Conservation (phyloP, 1,140 invertebrate genomes). For the Cotesia vestalis region DNA sequence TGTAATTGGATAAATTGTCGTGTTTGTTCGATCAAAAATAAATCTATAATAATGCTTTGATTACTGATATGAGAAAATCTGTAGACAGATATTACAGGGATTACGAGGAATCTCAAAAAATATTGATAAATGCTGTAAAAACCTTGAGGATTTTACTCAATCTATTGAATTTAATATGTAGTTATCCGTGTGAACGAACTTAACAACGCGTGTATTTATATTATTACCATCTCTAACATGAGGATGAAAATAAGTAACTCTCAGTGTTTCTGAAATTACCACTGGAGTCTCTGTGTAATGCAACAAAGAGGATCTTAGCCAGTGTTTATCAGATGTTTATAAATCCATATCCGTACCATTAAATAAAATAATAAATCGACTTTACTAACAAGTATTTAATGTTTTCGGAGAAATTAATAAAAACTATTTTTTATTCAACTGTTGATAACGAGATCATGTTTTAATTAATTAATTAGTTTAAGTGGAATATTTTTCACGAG, state of each 20-base stretch:
- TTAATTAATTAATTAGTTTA: constrained; percentile 6
- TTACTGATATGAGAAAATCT: constrained; percentile 27
- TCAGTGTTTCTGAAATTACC: constrained; percentile 29
- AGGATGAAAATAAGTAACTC: neutral
- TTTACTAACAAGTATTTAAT: neutral
- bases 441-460: neutral
- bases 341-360: neutral
- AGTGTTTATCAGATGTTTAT: constrained; percentile 24
- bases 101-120: neutral
- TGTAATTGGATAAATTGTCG: constrained; percentile 49
- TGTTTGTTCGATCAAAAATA: constrained; percentile 48
- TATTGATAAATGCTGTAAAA: neutral
- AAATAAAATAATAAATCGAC: neutral
- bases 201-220: neutral
- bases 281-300: neutral
- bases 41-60: constrained; percentile 46
- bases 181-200: neutral
- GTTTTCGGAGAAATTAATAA: neutral
- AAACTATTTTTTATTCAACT: no score
- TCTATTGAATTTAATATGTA: no score
- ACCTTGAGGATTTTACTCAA: neutral
- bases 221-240: neutral
- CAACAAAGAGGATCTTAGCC: constrained; percentile 18
- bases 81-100: neutral
- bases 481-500: neutral